Evolutionary conservation across 2,113 vertebrate species (phyloP).

Genomic region (Delphinus delphis): DNA sequence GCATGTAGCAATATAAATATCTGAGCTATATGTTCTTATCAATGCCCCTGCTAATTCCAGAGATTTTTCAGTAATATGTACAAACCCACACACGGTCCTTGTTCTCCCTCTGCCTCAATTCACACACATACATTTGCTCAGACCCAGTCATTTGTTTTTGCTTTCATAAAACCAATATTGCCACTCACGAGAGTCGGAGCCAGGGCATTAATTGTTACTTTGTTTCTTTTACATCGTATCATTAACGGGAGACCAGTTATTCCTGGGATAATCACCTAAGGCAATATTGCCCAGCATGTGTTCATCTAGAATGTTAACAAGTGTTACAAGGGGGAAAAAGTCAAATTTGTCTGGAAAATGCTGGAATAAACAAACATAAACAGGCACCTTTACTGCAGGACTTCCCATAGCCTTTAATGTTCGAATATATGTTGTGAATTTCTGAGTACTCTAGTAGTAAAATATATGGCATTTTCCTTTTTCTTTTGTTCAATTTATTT

Average conservation of each 20-base stretch:
- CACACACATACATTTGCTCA: neutral
- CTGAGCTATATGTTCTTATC: neutral
- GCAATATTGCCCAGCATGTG: neutral
- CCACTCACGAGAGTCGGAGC: neutral
- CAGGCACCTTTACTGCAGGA: neutral
- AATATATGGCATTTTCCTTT: neutral
- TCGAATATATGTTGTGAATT: neutral
- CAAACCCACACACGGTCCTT: neutral
- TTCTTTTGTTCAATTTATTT: neutral
- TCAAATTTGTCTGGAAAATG: neutral
- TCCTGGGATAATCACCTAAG: neutral
- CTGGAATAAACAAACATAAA: neutral
- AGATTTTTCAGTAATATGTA: neutral
- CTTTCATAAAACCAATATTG: neutral
- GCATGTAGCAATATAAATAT: neutral
- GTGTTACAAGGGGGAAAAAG: neutral
- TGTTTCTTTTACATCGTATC: neutral
- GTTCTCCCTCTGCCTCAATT: neutral
- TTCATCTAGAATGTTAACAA: slow-evolving; percentile 25
- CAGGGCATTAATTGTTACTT: neutral
- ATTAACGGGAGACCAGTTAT: neutral
- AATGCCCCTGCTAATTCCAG: neutral
- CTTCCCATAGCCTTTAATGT: slow-evolving; percentile 21
- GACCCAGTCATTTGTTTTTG: neutral
- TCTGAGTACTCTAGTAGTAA: slow-evolving; percentile 25